A percentile compares a stretch with the other conserved stretches of the same genome.
phyloP scores from a whole-genome alignment of 1,140 invertebrate species.

The Olivierus martensii region DNA sequence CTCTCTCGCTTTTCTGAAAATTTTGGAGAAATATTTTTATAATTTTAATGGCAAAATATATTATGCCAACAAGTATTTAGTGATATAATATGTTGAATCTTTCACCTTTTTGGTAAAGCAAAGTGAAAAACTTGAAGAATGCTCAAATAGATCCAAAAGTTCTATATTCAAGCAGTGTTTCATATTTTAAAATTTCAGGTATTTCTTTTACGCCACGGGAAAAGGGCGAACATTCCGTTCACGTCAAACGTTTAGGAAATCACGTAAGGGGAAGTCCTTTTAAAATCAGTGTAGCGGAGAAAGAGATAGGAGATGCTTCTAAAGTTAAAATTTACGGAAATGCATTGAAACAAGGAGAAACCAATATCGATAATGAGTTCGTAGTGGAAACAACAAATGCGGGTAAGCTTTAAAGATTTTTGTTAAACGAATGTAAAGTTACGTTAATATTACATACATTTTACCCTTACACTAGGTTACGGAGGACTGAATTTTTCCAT shows the following conservation, averaged over 20 bases:
- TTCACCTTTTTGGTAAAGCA: too few species aligned
- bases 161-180: too few species aligned
- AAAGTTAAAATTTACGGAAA: slow-evolving; percentile 76
- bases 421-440: too few species aligned
- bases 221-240: slow-evolving; percentile 81
- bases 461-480: slow-evolving; percentile 36
- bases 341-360: slow-evolving; percentile 77
- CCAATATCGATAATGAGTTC: slow-evolving; percentile 80
- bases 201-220: slow-evolving; percentile 94
- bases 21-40: too few species aligned
- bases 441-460: too few species aligned
- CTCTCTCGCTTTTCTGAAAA: too few species aligned
- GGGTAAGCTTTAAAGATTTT: too few species aligned
- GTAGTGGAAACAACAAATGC: slow-evolving; percentile 66
- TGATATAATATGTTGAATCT: too few species aligned
- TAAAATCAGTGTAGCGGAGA: slow-evolving; percentile 81
- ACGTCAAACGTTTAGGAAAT: slow-evolving; percentile 83
- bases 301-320: slow-evolving; percentile 88
- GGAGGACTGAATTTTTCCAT: slow-evolving; percentile 86
- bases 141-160: too few species aligned
- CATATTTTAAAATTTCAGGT: slow-evolving; percentile 31
- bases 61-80: too few species aligned
- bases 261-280: slow-evolving; percentile 93
- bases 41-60: too few species aligned
- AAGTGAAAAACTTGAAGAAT: too few species aligned